phyloP scores from a whole-genome alignment of 2,797 vertebrate species.

The Lacerta agilis region DNA sequence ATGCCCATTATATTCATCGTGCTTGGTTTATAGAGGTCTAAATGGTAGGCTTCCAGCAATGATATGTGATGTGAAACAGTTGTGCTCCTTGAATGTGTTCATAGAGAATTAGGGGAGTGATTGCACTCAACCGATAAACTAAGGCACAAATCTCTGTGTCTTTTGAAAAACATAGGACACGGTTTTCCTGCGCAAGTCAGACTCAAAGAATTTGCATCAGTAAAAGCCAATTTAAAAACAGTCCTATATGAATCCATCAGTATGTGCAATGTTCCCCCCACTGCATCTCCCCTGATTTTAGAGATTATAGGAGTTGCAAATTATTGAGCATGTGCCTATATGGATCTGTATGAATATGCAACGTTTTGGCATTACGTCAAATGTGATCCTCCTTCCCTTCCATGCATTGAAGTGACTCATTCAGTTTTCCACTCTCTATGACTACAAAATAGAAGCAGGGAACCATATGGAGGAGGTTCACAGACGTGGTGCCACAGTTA shows the following conservation, averaged over 20 bases:
- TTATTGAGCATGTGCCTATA: neutral
- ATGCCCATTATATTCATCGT: conserved; percentile 28
- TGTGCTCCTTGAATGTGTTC: neutral
- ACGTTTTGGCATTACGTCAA: neutral
- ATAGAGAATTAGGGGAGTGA: conserved; percentile 20
- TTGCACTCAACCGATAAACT: conserved; percentile 23
- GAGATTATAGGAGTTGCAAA: neutral
- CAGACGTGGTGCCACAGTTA: no score
- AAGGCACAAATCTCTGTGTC: conserved; percentile 6
- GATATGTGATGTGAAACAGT: neutral
- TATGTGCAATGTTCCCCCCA: neutral
- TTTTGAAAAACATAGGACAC: conserved; percentile 31
- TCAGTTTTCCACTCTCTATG: neutral
- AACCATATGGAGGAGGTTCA: no score
- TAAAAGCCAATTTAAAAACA: neutral
- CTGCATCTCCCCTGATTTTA: neutral
- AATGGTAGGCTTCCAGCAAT: conserved; percentile 33
- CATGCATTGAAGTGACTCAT: neutral
- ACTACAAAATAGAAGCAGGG: no score
- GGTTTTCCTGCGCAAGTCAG: neutral
- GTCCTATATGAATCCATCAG: neutral
- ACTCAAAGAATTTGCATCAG: neutral
- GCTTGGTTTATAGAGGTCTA: conserved; percentile 27
- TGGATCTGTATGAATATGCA: neutral
- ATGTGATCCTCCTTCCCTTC: neutral